phyloP scores from a whole-genome alignment of 2,797 vertebrate genomes.

The Acrossocheilus fasciatus region DNA sequence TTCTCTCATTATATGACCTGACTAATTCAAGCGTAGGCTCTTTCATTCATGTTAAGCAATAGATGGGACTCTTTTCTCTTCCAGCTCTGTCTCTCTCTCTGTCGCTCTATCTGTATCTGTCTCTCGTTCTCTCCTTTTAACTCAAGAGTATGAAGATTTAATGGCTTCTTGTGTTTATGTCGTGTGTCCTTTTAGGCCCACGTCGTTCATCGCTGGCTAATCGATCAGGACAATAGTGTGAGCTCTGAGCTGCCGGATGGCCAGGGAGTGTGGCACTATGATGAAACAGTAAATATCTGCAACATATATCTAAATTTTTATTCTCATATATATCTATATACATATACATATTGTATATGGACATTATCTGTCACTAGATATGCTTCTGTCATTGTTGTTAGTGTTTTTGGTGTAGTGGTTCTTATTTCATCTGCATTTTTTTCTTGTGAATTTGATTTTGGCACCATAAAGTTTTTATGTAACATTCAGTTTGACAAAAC shows the following conservation, averaged over 20 bases:
- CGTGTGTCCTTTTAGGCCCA: conserved; percentile 86
- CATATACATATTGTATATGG: conserved; percentile 75
- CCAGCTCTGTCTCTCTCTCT: conserved; percentile 40
- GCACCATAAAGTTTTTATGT: conserved; percentile 62
- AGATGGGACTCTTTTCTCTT: conserved; percentile 28
- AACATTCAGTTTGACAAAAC: conserved; percentile 59
- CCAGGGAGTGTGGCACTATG: conserved; percentile 88
- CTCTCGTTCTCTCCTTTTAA: conserved; percentile 30
- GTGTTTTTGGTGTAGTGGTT: conserved; percentile 65
- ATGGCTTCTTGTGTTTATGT: conserved; percentile 84
- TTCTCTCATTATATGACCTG: conserved; percentile 61
- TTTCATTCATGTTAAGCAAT: conserved; percentile 35
- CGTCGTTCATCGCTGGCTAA: conserved; percentile 87
- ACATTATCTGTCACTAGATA: conserved; percentile 77
- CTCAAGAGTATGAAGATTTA: conserved; percentile 74
- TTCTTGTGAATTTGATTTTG: conserved; percentile 71
- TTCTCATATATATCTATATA: conserved; percentile 66
- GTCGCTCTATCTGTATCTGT: conserved; percentile 6
- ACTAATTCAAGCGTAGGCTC: neutral
- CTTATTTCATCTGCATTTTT: conserved; percentile 73
- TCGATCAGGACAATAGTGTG: conserved; percentile 89
- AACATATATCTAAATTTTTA: conserved; percentile 82
- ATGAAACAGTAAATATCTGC: conserved; percentile 90
- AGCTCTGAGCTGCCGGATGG: conserved; percentile 87
- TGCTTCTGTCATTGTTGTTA: conserved; percentile 78